Base-by-base conservation (phyloP, 53 echinoderm and acorn worm species). In the Antedon mediterranea region DNA sequence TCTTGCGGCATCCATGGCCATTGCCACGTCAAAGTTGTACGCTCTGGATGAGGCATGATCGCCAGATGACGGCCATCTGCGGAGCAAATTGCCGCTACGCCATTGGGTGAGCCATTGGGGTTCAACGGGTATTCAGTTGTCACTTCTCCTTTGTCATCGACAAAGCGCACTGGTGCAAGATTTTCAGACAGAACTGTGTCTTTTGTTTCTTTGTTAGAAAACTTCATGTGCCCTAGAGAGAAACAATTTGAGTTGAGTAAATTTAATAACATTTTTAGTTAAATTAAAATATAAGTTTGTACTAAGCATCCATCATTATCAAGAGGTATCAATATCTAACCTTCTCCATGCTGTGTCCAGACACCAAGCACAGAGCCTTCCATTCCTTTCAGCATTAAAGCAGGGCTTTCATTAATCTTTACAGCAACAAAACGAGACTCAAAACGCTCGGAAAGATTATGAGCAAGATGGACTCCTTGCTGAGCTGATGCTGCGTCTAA, bases 301-400 rank as follows among this genome's bases (percentile, higher is more conserved):
- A 37, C 37, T 11, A 37, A 6, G 4, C 37, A 37, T 4, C 37
- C 37, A 11, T 37, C 4, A 37, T 37, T 6, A 37, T 37, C 4
- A 37, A 37, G 4, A 4, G 6, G 11, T 37, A 11, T 4, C 37
- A 37, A 37, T 37, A 4, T 37, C 85, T 43, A 85, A 95, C 95
- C 95, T 79, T 95, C 95, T 33, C 95, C 95, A 76, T 95, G 95
- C 28, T 91, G 89, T 0, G 92, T 87, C 95, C 95, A 95, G 79
- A 95, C 83, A 30, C 95, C 95, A 32, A 95, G 87, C 6, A 81
- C 75, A 29, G 95, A 95, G 18, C 83, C 95, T 83, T 95, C 87
- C 95, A 95, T 95, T 6, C 89, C 95, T 72, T 86, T 78, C 1
- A 95, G 87, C 83, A 95, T 91, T 31, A 95, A 74, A 75, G 95